Evolutionary conservation across 2,888 invertebrate genomes (phyloP).

Genomic region (Polia nebulosa): DNA sequence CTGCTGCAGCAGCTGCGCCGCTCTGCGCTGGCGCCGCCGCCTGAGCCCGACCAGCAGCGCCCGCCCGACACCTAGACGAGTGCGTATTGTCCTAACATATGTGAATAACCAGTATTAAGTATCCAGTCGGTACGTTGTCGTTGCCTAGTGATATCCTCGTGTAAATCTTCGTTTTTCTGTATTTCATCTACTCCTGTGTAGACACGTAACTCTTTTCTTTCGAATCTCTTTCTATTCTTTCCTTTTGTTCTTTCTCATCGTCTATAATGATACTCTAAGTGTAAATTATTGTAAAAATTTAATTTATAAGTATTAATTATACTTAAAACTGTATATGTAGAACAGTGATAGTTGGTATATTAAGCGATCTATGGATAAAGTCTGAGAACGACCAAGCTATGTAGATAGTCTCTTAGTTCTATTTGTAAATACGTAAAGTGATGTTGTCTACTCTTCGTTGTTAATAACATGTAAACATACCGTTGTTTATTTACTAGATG

Average conservation of each 20-base stretch:
- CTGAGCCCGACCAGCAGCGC: slow-evolving; percentile 82
- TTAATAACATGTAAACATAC: slow-evolving; percentile 81
- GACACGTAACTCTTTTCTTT: slow-evolving; percentile 73
- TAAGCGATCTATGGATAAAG: slow-evolving; percentile 82
- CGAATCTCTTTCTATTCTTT: slow-evolving; percentile 41
- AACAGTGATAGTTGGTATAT: slow-evolving; percentile 78
- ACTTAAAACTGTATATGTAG: slow-evolving; percentile 67
- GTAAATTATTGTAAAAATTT: slow-evolving; percentile 72
- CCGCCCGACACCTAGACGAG: slow-evolving; percentile 85
- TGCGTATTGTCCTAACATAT: slow-evolving; percentile 65
- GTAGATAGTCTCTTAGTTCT: slow-evolving; percentile 83
- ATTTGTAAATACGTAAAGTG: slow-evolving; percentile 84
- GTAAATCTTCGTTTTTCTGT: slow-evolving; percentile 55
- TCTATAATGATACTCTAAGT: slow-evolving; percentile 64
- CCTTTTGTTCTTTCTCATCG: slow-evolving; percentile 51
- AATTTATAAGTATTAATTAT: slow-evolving; percentile 66
- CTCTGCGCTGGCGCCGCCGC: slow-evolving; percentile 75
- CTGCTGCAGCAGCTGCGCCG: slow-evolving; percentile 88
- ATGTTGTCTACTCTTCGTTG: slow-evolving; percentile 83
- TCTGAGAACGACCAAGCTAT: slow-evolving; percentile 90
- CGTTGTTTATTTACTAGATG: slow-evolving; percentile 87
- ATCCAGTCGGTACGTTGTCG: slow-evolving; percentile 69
- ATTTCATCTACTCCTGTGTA: slow-evolving; percentile 53
- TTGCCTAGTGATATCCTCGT: slow-evolving; percentile 75
- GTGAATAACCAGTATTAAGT: slow-evolving; percentile 78